These are phyloP conservation scores for Limnodromus scolopaceus DNA, from an alignment of 2,797 vertebrate genomes.

Conservation along the genomic window DNA sequence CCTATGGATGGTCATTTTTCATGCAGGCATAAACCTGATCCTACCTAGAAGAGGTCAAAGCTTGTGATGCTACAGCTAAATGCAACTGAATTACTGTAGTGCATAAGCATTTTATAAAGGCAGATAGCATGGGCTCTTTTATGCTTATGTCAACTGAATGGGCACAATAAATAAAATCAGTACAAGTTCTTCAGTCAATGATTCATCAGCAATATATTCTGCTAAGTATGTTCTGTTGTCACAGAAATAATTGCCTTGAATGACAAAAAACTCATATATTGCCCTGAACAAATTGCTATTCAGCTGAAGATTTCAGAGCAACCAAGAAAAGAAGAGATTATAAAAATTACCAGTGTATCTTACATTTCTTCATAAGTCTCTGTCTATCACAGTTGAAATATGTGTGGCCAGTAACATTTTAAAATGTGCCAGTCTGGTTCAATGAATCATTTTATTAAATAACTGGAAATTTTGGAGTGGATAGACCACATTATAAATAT, in stretches of 20 bases:
- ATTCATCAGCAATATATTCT: background rate
- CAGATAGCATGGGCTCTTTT: background rate
- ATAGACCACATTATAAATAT: background rate
- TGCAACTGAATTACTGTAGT: background rate
- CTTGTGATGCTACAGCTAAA: background rate
- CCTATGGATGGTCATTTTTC: background rate
- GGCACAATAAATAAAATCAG: background rate
- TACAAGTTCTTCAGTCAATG: background rate
- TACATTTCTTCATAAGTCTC: background rate
- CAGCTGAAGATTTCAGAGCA: background rate
- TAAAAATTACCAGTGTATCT: background rate
- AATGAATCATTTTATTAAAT: background rate
- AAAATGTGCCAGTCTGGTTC: background rate
- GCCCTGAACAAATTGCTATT: background rate
- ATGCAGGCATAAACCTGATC: background rate
- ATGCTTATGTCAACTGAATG: background rate
- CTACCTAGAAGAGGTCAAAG: background rate
- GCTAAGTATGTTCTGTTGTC: background rate
- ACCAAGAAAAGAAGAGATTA: background rate
- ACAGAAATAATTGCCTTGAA: background rate
- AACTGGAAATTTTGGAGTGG: background rate
- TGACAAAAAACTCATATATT: background rate
- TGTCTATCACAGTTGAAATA: background rate
- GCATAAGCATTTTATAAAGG: background rate
- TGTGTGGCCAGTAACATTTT: background rate